phyloP scores from a whole-genome alignment of 1,140 invertebrate species.

The Aporrectodea caliginosa region DNA sequence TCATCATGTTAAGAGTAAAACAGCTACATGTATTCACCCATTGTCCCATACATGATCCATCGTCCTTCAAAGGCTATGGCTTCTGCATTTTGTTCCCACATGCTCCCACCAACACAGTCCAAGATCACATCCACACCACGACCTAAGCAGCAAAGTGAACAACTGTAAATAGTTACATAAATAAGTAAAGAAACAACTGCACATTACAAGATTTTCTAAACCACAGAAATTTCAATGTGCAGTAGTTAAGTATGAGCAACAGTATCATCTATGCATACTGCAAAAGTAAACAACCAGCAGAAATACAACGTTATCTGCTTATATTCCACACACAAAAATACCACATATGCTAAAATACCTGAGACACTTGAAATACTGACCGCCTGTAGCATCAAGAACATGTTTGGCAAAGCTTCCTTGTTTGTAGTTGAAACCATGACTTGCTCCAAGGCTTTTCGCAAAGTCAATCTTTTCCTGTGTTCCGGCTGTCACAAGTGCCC shows the following conservation, averaged over 20 bases:
- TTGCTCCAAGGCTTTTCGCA: slow-evolving; percentile 44
- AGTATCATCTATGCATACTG: not conserved
- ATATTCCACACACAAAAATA: not conserved
- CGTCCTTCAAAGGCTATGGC: slow-evolving; percentile 46
- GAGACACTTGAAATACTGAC: too few species aligned
- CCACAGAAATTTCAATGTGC: not conserved
- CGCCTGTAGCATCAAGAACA: slow-evolving; percentile 42
- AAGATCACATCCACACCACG: slow-evolving; percentile 51
- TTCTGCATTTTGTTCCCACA: slow-evolving; percentile 49
- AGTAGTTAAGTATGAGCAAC: not conserved
- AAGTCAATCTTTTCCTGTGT: slow-evolving; percentile 44
- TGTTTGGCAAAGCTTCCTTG: slow-evolving; percentile 41
- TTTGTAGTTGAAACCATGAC: slow-evolving; percentile 51
- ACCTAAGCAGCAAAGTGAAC: slow-evolving; percentile 33
- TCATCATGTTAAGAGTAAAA: too few species aligned
- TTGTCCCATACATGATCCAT: slow-evolving; percentile 53
- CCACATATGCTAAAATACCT: not conserved
- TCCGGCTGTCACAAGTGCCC: slow-evolving; percentile 49
- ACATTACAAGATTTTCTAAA: not conserved
- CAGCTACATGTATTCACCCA: slow-evolving; percentile 52
- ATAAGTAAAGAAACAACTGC: not conserved
- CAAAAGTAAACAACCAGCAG: not conserved
- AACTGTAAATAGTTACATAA: not conserved
- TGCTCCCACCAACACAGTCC: slow-evolving; percentile 53
- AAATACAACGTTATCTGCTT: too few species aligned